Conservation (phyloP, 2,888 invertebrate species). For the Andrena camellia region DNA sequence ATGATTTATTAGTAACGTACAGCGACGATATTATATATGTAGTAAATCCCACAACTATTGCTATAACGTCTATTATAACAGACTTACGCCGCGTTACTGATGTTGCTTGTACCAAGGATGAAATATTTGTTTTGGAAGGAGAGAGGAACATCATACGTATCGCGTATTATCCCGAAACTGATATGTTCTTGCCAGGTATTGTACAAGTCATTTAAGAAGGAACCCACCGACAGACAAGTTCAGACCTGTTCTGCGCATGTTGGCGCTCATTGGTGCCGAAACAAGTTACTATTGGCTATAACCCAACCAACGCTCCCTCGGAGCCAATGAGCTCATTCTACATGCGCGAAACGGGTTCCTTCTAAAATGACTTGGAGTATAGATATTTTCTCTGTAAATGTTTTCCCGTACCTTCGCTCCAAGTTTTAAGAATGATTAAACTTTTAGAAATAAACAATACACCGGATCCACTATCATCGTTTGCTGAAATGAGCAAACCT, state of each 20-base stretch:
- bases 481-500: constrained; percentile 81
- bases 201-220: no score
- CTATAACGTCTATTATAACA: constrained; percentile 80
- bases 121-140: constrained; percentile 94
- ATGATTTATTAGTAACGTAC: constrained; percentile 91
- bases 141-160: constrained; percentile 92
- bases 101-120: constrained; percentile 89
- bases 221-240: no score
- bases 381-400: constrained; percentile 31
- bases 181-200: constrained; percentile 73
- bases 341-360: no score
- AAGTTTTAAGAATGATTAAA: background rate
- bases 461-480: constrained; percentile 73
- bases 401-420: background rate
- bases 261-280: no score
- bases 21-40: constrained; percentile 90
- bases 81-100: constrained; percentile 81
- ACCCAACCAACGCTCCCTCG: no score
- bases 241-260: no score
- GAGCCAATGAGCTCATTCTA: no score
- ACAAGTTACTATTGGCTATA: no score
- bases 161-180: constrained; percentile 90
- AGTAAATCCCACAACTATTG: constrained; percentile 89
- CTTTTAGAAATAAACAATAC: constrained; percentile 50
- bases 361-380: no score